Base-by-base conservation (phyloP, 92 coral and sea anemone genomes). In the Zoanthus sansibaricus region DNA sequence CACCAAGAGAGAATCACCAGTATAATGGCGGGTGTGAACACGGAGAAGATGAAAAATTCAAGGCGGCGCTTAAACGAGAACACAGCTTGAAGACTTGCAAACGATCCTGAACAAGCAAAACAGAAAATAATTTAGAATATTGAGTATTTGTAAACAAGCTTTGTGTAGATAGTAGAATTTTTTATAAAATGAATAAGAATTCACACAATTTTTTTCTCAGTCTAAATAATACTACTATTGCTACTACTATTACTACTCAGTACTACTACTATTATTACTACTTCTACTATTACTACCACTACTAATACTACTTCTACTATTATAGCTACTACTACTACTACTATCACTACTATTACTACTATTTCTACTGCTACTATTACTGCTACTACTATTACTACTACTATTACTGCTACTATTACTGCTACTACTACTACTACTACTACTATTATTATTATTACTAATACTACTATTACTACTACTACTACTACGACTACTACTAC, bases 1-100 rank as follows among this genome's bases (percentile, higher is more conserved):
- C 91, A 89, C 96, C 95, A 92, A 12, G 93, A 90, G 32, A 92
- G 76, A 12, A 92, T 86, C 10, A 92, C 95, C 32, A 92, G 75
- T 13, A 88, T 91, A 20, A 92, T 79, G 30, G 94, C 87, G 5
- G 96, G 96, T 71, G 89, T 86, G 80, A 82, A 90, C 49, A 91
- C 83, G 54, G 91, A 87, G 70, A 93, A 88, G 66, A 90, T 86
- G 82, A 91, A 93, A 62, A 91, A 92, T 44, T 90, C 96, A 49
- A 93, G 45, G 62, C 93, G 94, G 25, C 96, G 94, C 59, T 86
- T 89, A 83, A 93, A 93, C 6, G 91, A 79, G 61, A 91, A 91
- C 31, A 87, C 86, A 9, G 91, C 88, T 21, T 75, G 77, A 9
- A 91, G 91, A 71, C 86, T 87, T 3, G 93, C 89, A 44, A 91